Evolutionary conservation across 1,140 invertebrate species (phyloP), one percentile per base, ranked within the genome.

Genomic region (Cardiocondyla obscurior): DNA sequence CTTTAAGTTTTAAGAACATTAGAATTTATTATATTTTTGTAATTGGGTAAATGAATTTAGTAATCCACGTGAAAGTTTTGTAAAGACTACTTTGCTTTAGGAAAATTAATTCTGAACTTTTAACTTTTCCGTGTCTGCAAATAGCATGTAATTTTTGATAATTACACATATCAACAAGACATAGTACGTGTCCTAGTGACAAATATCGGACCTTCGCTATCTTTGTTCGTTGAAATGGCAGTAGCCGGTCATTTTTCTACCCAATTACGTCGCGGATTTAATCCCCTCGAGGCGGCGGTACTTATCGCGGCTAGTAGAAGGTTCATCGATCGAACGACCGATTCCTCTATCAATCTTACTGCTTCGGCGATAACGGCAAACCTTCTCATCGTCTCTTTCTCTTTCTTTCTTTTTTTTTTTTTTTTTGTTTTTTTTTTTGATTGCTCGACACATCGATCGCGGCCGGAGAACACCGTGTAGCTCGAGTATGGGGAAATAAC

Each of bases 261-360:
- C 73, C 83, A 87, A 86, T 87, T 84, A 79, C 70, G 64, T 70
- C 49, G 46, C 33, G 55, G 69, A 81, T 88, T 86, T 87, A 88
- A 88, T 88, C 85, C 79, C 69, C 39, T n/a, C 16, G 51, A 77
- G 76, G 51, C 65, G 46, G 44, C 44, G 81, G 76, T 69, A 60
- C 85, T 86, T 81, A 19, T 33, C 72, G 33, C 8, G 58, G 30
- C 25, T 53, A 42, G 51, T 64, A 55, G 51, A 85, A 72, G 46
- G 53, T 49, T 60, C 79, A 36, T 46, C 44, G 57, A 81, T 62
- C 73, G 44, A 33, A 60, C 44, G 16, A 33, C 49, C 69, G 81
- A 86, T 84, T 58, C 85, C 55, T 81, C 82, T 83, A 86, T 88
- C 86, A 86, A 87, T 86, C 82, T 67, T 69, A 46, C 57, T 44